These are phyloP conservation scores for Chelonus formosanus DNA, from an alignment of 2,888 invertebrate genomes.

Conservation along the genomic window DNA sequence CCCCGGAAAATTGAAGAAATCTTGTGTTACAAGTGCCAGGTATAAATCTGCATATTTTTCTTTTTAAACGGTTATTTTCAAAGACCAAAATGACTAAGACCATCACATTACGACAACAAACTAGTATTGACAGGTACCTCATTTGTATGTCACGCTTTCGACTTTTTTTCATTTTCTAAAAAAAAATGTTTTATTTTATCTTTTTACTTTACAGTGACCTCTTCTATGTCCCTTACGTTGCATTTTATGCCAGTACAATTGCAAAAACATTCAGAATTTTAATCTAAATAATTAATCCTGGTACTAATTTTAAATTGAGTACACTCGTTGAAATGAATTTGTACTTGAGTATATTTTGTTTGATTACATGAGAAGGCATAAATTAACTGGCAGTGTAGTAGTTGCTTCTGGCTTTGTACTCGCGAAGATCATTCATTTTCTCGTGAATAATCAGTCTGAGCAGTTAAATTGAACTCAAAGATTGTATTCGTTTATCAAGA, in stretches of 20 bases:
- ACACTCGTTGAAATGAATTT: too few relatives aligned
- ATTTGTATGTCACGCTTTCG: slow-evolving; percentile 48
- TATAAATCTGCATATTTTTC: slow-evolving; percentile 18
- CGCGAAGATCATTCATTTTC: slow-evolving; percentile 2
- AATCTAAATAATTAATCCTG: too few relatives aligned
- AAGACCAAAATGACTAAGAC: too few relatives aligned
- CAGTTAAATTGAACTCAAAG: neutral
- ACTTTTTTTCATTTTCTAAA: slow-evolving; percentile 35
- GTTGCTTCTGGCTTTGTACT: neutral
- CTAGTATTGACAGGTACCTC: slow-evolving; percentile 37
- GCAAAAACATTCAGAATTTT: too few relatives aligned
- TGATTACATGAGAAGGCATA: too few relatives aligned
- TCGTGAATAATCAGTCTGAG: slow-evolving; percentile 13
- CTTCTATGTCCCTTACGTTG: too few relatives aligned
- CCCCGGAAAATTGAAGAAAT: neutral
- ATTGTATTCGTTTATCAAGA: neutral
- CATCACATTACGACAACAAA: slow-evolving; percentile 36
- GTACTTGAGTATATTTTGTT: too few relatives aligned
- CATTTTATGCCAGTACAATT: too few relatives aligned
- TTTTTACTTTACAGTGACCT: too few relatives aligned
- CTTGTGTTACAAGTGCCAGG: neutral
- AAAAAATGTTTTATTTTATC: neutral
- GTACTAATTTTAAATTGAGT: too few relatives aligned
- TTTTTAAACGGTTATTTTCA: too few relatives aligned
- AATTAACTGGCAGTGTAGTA: neutral